Base-by-base conservation (phyloP, 2,113 vertebrate species). In the Saguinus midas region DNA sequence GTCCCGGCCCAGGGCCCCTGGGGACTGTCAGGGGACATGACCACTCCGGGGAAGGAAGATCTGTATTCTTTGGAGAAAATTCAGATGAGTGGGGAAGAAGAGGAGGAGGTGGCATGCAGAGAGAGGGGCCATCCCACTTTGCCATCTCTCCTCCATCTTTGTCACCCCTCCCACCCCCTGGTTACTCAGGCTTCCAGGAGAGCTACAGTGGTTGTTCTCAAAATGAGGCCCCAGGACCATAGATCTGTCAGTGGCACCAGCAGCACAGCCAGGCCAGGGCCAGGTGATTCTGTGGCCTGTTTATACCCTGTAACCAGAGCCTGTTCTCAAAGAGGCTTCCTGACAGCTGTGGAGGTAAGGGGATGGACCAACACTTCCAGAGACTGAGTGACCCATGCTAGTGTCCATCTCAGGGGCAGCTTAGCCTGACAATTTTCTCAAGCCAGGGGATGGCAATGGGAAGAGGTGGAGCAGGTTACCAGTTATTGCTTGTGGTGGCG, bases 251-350 rank as follows among this genome's bases (percentile, higher is more conserved):
- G 89, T 75, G 87, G 55, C 64, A 45, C 76, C 40, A 61, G 45
- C 32, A 57, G 89, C 58, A 17, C 70, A 83, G 87, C 37, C 80
- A 83, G 73, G 25, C 29, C 18, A 16, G 6, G 40, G 85, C 90
- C 87, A 78, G 94, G 43, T 86, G 94, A 87, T 61, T 89, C 96
- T 72, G 79, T 21, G 81, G 83, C 76, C 83, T 96, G 94, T 94
- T 95, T 87, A 58, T 57, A 70, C 75, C n/a, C 80, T 82, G 95
- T 92, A 98, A 97, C 96, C 23, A 20, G 96, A 97, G 95, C 90
- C 76, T 87, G 80, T 76, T 75, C 88, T 64, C 17, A 18, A 48
- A 40, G 48, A 85, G 85, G 91, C 92, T 90, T 50, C 78, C 91
- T 87, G 55, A 97, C 94, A 97, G 97, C 97, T 97, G 93, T 7